These are phyloP conservation scores for Holothuria leucospilota DNA, from an alignment of 53 echinoderm and acorn worm genomes.

Conservation along the genomic window DNA sequence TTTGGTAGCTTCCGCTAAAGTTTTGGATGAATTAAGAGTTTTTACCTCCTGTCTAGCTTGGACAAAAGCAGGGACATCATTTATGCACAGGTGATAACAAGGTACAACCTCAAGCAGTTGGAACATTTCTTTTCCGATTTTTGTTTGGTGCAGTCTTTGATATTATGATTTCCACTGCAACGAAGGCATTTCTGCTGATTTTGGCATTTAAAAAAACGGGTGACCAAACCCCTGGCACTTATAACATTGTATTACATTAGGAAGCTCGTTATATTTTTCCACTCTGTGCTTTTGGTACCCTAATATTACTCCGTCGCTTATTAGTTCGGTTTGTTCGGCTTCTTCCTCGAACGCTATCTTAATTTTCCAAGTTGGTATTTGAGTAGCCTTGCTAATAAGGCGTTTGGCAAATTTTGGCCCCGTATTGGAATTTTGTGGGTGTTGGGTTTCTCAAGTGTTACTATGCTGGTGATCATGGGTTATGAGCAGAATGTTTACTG, in stretches of 20 bases:
- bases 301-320: neutral
- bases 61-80: neutral
- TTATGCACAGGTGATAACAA: neutral
- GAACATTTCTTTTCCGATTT: neutral
- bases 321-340: neutral
- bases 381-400: neutral
- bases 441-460: too few relatives aligned
- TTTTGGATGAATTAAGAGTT: neutral
- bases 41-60: neutral
- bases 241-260: neutral
- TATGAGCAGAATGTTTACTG: too few relatives aligned
- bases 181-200: neutral
- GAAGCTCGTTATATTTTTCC: neutral
- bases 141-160: neutral
- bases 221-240: neutral
- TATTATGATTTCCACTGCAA: neutral
- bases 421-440: neutral
- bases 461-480: too few relatives aligned
- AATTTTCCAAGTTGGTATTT: neutral
- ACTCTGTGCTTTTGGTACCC: neutral
- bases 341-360: neutral
- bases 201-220: neutral
- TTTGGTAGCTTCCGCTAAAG: neutral
- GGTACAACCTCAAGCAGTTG: neutral
- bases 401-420: neutral